Evolutionary conservation across 2,797 vertebrate species (phyloP).

Genomic region (Xenopus petersii): DNA sequence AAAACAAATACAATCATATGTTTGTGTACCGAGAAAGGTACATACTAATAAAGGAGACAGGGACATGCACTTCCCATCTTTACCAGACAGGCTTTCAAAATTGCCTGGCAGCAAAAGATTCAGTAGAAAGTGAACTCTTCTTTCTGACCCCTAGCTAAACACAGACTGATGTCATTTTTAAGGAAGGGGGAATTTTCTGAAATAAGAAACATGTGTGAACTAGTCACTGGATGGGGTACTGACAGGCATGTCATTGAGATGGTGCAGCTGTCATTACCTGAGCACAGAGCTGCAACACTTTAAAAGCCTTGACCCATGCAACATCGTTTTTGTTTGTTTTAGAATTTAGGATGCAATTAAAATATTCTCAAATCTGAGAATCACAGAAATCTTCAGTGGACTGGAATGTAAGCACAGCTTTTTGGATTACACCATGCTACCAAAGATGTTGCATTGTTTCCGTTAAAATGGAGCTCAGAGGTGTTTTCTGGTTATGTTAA

Average conservation of each 20-base stretch:
- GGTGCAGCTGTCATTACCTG: constrained; percentile 9
- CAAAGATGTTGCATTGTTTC: background rate
- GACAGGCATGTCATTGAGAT: constrained; percentile 18
- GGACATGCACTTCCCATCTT: too few species aligned
- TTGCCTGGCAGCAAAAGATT: background rate
- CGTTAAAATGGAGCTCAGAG: background rate
- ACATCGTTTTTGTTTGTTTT: background rate
- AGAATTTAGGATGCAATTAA: background rate
- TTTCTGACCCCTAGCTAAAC: background rate
- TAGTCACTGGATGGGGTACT: constrained; percentile 5
- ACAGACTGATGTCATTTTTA: constrained; percentile 10
- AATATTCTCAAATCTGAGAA: background rate
- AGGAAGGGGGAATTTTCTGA: constrained; percentile 6
- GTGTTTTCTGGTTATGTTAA: background rate
- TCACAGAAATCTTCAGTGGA: background rate
- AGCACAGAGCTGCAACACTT: background rate
- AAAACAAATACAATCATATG: too few species aligned
- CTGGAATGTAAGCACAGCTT: background rate
- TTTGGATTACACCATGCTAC: background rate
- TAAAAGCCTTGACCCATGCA: constrained; percentile 14
- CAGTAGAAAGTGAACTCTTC: constrained; percentile 8
- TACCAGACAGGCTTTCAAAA: background rate
- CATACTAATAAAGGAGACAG: too few species aligned
- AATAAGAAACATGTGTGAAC: constrained; percentile 20
- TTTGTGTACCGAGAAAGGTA: too few species aligned